Conservation (phyloP, 2,113 vertebrate genomes). For the Myotis davidii region DNA sequence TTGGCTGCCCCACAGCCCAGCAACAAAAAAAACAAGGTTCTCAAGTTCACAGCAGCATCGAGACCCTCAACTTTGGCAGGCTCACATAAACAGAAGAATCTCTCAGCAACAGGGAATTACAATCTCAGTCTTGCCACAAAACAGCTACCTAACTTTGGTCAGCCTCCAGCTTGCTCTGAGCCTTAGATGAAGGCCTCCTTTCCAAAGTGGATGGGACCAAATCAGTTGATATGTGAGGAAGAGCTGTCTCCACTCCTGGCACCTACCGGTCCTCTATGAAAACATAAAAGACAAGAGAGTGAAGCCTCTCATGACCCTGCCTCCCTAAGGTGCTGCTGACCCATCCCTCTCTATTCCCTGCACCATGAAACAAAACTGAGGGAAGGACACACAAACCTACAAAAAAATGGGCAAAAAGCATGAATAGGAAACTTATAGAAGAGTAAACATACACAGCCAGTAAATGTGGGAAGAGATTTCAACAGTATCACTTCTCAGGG, state of each 20-base stretch:
- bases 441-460: background rate
- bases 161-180: background rate
- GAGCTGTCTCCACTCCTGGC: background rate
- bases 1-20: background rate
- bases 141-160: background rate
- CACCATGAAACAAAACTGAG: fast-evolving
- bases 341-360: background rate
- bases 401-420: background rate
- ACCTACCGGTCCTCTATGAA: background rate
- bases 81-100: background rate
- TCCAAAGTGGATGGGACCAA: fast-evolving
- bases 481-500: background rate
- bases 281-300: background rate
- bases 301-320: background rate
- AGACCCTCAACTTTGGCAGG: background rate
- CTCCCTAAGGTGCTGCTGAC: background rate
- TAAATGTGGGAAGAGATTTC: background rate
- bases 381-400: background rate
- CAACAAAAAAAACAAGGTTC: background rate
- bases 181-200: background rate
- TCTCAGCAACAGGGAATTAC: background rate
- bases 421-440: background rate
- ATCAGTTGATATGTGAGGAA: background rate
- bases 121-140: background rate
- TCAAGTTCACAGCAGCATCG: fast-evolving